Evolutionary conservation across 2,888 invertebrate genomes (phyloP), one percentile per base, ranked within the genome.

Genomic region (Kryphioiulus occultus): DNA sequence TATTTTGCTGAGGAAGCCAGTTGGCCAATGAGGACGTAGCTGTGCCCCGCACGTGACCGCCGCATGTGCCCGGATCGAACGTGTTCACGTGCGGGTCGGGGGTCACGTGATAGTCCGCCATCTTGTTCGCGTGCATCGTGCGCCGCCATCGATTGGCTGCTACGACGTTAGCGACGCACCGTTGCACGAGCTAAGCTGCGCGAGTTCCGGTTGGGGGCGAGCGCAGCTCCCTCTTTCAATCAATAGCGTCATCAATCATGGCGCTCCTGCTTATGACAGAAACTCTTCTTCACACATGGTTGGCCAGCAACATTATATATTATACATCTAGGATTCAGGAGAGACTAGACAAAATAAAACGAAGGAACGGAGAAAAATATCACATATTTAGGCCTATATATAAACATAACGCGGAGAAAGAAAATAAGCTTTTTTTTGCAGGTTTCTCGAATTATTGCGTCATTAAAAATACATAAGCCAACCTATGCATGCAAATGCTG

Each of bases 221-320:
- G 30, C 19, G 0, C 83, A 35, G 83, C 85, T 85, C 85, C 85
- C 85, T 85, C 85, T 85, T 85, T 85, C 85, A 85, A 85, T 85
- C 85, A 85, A 85, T 85, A 85, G 10, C 15, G 42, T 85, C 85
- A 85, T 85, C 85, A 39, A 85, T 85, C 85, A 85, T 85, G 85
- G 85, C 85, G 85, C 42, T 39, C 26, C 42, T 85, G 85, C 85
- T 85, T 85, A 85, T 85, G 85, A 85, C 85, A 85, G 39, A 84
- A 85, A 85, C 85, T 85, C 85, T 85, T 85, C 85, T 85, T 85
- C 44, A 85, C 85, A 85, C 85, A 42, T 85, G 85, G 85, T 85
- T 85, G 85, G 85, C 44, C 42, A 44, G 42, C 85, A 39, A 85
- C 85, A 85, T 85, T 85, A 85, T 85, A 85, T 85, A 85, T 42